Conservation (phyloP, 2,888 invertebrate species). For the Caenorhabditis imperialis region DNA sequence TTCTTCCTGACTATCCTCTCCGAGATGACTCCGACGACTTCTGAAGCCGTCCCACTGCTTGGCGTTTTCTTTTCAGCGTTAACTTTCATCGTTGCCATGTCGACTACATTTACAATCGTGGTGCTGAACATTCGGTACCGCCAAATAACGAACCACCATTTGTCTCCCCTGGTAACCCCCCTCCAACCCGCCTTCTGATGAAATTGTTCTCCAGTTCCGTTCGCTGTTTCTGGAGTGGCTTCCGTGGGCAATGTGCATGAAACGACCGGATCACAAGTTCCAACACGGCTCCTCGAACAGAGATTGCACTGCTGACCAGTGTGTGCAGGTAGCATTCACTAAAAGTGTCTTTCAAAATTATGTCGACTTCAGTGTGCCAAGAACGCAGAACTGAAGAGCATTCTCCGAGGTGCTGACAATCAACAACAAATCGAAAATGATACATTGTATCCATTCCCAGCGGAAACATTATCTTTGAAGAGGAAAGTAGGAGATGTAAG, state of each 20-base stretch:
- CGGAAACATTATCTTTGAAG: slow-evolving; percentile 51
- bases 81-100: slow-evolving; percentile 70
- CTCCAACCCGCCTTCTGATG: background rate
- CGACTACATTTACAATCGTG: slow-evolving; percentile 69
- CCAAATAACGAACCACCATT: slow-evolving; percentile 65
- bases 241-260: slow-evolving; percentile 69
- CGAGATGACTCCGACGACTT: slow-evolving; percentile 97
- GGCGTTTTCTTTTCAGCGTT: slow-evolving; percentile 72
- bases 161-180: slow-evolving; percentile 50
- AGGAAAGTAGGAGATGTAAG: slow-evolving; percentile 63
- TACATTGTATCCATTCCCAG: slow-evolving; percentile 37
- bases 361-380: slow-evolving; percentile 40
- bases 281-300: slow-evolving; percentile 31
- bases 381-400: slow-evolving; percentile 48
- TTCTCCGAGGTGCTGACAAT: slow-evolving; percentile 33
- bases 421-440: slow-evolving; percentile 23
- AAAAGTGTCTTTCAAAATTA: too few species aligned
- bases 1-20: slow-evolving; percentile 97
- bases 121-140: slow-evolving; percentile 70
- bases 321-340: slow-evolving; percentile 48
- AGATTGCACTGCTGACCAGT: slow-evolving; percentile 40
- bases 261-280: slow-evolving; percentile 62
- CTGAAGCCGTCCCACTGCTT: slow-evolving; percentile 81
- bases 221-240: slow-evolving; percentile 67
- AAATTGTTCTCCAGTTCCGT: slow-evolving; percentile 57